Base-by-base conservation (phyloP, 2,888 invertebrate genomes). In the Bugula neritina region DNA sequence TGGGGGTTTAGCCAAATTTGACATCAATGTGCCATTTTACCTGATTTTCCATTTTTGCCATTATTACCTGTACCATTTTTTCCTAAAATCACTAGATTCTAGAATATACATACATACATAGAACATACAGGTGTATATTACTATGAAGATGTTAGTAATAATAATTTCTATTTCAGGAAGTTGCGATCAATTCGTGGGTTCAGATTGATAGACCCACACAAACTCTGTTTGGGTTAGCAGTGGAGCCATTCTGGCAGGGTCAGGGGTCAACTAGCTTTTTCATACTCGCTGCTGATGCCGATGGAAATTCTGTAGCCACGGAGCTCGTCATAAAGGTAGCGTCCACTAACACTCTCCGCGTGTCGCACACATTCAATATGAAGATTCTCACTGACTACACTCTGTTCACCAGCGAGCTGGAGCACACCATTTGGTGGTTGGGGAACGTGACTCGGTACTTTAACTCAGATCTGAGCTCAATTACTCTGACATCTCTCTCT, bases 391-490 rank as follows among this genome's bases (percentile, higher is more conserved):
- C 63, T 63, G 63, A 63, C 63, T 63, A 29, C 34, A 25, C 27
- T 5, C 34, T 63, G 10, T 63, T 63, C 31, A 31, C 63, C 17
- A 63, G 31, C 31, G 63, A 63, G n/a, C 63, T 63, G 2, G 10
- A 34, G 25, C 63, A 63, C 63, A 31, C 31, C 31, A 21, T 63
- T n/a, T 63, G 63, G 63, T 63, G 63, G 63, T 31, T 63, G 27
- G 63, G 63, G 21, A 63, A 63, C n/a, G 63, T 63, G 13, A 63
- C 63, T 17, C 31, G 17, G 5, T 63, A 63, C 63, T 63, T 63
- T 34, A 21, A 34, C 13, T 63, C 63, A 2, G 31, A 2, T 27
- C 27, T 63, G 63, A 10, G 10, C 2, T 63, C 63, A 5, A 31
- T 63, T 34, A 63, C 63, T 31, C 10, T 63, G 34, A n/a, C 63